A percentile compares a stretch with the other conserved stretches of the same genome.
Conservation (phyloP, 1,140 invertebrate species). For the Hormaphis cornu region DNA sequence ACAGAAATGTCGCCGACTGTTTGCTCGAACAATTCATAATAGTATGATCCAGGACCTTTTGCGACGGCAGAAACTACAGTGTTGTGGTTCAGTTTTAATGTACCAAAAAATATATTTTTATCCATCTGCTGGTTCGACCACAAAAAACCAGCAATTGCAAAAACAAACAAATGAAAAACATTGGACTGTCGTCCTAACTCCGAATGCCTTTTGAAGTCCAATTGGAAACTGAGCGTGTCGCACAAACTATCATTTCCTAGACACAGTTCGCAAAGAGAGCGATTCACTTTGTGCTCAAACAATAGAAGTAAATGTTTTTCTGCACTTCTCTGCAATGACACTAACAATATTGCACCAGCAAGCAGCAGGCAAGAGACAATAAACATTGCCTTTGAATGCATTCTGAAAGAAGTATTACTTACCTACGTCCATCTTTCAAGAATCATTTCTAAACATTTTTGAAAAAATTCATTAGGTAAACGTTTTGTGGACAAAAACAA, state of each 20-base stretch:
- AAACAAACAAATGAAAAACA: neutral
- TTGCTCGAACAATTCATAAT: neutral
- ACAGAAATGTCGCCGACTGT: neutral
- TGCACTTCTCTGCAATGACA: neutral
- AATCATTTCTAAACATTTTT: no score
- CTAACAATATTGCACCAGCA: neutral
- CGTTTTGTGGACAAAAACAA: no score
- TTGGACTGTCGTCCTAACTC: neutral
- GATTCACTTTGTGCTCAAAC: neutral
- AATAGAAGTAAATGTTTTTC: neutral
- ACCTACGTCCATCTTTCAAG: no score
- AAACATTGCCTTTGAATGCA: no score
- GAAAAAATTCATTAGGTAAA: no score
- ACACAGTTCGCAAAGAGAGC: neutral
- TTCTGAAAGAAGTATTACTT: no score
- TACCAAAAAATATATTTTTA: conserved; percentile 26
- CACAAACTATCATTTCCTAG: neutral
- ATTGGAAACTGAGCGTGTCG: neutral
- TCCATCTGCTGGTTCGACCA: neutral
- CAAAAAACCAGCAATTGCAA: neutral
- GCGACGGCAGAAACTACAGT: neutral
- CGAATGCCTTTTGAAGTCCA: neutral
- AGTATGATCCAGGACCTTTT: neutral
- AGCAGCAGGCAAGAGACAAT: no score
- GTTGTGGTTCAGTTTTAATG: neutral